Evolutionary conservation across 2,113 vertebrate genomes (phyloP), one percentile per base, ranked within the genome.

Genomic region (Alces alces): DNA sequence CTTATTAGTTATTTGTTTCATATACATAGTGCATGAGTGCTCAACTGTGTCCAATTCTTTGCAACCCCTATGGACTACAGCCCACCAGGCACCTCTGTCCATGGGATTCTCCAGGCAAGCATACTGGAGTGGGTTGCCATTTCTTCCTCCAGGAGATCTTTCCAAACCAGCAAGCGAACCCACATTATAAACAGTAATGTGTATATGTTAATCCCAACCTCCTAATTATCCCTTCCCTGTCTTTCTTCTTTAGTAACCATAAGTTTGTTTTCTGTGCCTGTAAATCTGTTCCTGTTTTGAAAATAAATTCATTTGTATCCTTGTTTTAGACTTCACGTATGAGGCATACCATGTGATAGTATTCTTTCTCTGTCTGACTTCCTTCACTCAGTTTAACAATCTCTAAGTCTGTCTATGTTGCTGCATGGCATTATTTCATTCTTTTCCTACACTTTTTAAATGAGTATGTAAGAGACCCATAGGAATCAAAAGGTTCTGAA

Each of bases 1-100:
- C 76, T 30, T 30, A 16, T 79, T 79, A 16, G 15, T 47, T 78
- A 28, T 47, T 27, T 47, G 15, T 47, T 47, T 79, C 10, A 10
- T 79, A 47, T 17, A 12, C 23, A 2, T 70, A 39, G n/a, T 70
- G 19, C 10, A 2, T 1, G 19, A 1, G 2, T 2, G 33, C 2
- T 1, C 66, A 39, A 10, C 6, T 70, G 10, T 36, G 5, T 73
- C 66, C 66, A 39, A 73, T n/a, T 73, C 66, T 70, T 70, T 23
- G 66, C 10, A 12, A 73, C 10, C 5, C n/a, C 66, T 13, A 12
- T 6, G 66, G 66, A 23, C n/a, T 73, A 57, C 2, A 73, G 66
- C 5, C 5, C 5, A 23, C n/a, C 19, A 73, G 66, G 19, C 5
- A 1, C 19, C 66, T 39, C 19, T 12, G n/a, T 39, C n/a, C 66